Base-by-base conservation (phyloP, 2,113 vertebrate genomes). In the Pedionomus torquatus region DNA sequence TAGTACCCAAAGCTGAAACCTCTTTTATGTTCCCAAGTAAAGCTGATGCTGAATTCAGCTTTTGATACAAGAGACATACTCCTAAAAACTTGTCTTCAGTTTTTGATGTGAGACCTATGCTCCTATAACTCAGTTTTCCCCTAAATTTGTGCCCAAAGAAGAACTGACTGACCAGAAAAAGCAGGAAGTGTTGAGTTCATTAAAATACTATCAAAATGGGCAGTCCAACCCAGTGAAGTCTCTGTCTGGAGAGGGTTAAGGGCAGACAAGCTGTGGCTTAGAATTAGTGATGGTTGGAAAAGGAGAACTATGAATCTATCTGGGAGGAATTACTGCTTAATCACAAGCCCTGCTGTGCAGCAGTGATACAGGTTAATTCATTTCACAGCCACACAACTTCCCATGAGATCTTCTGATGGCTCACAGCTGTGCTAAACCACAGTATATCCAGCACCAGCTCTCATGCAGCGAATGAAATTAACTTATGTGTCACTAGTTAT, bases 261-360 rank as follows among this genome's bases (percentile, higher is more conserved):
- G 51, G 88, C 82, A 92, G 83, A 65, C 46, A 8, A 84, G 64
- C 43, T 70, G 17, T 4, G 9, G 24, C 72, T 96, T 92, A 93
- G 87, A 89, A 78, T 89, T 75, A 82, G 63, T 81, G 78, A 84
- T 88, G 78, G 72, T 51, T 86, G 63, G 89, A 83, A 78, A 97
- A 87, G 44, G 20, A 87, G 71, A 80, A 83, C 24, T 63, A 87
- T 84, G 87, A 95, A 94, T 79, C 18, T 55, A 57, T 94, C 85
- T 88, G 71, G 48, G 63, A 94, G 89, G 61, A 98, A 94, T 97
- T 96, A 97, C 93, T 97, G 87, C 95, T 98, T 97, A 97, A 98
- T 98, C 95, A 96, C 58, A 15, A 31, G 25, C 39, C 43, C 72
- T 25, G 31, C 94, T 78, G 31, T 64, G 93, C 94, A 97, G 52